phyloP scores from a whole-genome alignment of 2,113 vertebrate species.

The Megaceryle torquata region DNA sequence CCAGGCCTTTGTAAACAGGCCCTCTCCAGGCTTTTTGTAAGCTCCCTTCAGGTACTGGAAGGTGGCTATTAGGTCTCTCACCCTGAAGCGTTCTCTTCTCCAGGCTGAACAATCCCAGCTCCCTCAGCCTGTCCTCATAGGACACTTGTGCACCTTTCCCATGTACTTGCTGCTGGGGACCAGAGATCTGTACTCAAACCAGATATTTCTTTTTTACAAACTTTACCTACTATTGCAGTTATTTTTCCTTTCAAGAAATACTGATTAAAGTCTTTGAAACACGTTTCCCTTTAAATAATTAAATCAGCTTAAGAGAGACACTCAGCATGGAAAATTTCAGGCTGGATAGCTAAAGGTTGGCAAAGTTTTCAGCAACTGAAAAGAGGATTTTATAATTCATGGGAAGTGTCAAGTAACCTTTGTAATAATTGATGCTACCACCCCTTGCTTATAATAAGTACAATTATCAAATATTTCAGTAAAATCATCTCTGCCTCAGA shows the following conservation, averaged over 20 bases:
- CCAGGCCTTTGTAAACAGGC: no score
- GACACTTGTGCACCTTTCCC: not conserved
- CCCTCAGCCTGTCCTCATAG: no score
- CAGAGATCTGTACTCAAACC: not conserved
- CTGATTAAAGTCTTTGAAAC: not conserved
- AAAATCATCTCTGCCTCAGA: slow-evolving; percentile 38
- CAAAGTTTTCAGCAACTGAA: slow-evolving; percentile 6
- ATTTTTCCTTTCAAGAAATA: not conserved
- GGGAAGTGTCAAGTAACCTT: slow-evolving; percentile 40
- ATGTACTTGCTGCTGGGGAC: not conserved
- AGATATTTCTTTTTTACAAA: not conserved
- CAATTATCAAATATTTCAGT: slow-evolving; percentile 57
- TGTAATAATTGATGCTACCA: slow-evolving; percentile 43
- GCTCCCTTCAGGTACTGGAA: no score
- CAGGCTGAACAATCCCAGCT: no score
- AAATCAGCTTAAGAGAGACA: not conserved
- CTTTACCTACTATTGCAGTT: not conserved
- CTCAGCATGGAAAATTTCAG: slow-evolving; percentile 53
- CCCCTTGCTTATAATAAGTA: slow-evolving; percentile 29
- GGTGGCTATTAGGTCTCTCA: no score
- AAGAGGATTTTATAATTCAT: slow-evolving; percentile 36
- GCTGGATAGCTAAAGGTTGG: not conserved
- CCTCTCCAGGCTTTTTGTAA: no score
- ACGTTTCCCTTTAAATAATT: not conserved
- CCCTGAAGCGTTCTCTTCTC: no score